These are phyloP conservation scores for Heliocidaris erythrogramma DNA, from an alignment of 35 echinoderm and acorn worm genomes.

Conservation along the genomic window DNA sequence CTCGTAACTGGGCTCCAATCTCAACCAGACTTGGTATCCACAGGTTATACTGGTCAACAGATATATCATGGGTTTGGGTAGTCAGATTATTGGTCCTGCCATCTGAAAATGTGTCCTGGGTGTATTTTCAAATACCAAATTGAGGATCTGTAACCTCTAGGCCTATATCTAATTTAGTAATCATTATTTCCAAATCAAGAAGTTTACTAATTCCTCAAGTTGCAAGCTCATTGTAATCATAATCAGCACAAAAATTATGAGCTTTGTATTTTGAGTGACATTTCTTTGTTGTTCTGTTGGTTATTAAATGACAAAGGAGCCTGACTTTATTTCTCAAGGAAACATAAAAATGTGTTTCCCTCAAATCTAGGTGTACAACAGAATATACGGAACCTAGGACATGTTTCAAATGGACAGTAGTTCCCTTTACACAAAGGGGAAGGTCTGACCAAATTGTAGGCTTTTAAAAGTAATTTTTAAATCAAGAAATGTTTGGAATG, in stretches of 20 bases:
- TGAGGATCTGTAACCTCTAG: not conserved
- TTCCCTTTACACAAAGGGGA: not conserved
- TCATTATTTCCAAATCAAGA: too few species aligned
- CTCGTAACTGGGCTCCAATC: conserved; percentile 41
- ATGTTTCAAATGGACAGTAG: not conserved
- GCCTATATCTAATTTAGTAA: not conserved
- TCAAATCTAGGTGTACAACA: too few species aligned
- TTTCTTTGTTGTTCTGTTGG: not conserved
- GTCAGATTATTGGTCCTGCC: not conserved
- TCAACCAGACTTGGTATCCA: conserved; percentile 23
- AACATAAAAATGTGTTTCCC: not conserved
- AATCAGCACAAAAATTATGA: too few species aligned
- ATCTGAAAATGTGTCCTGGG: not conserved
- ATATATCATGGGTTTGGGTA: not conserved
- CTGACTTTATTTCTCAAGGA: not conserved
- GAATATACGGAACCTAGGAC: not conserved
- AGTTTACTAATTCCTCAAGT: not conserved
- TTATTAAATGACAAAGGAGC: not conserved
- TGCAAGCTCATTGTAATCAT: not conserved
- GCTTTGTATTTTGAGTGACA: too few species aligned
- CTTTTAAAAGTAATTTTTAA: not conserved
- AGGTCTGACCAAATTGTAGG: not conserved
- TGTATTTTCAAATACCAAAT: not conserved
- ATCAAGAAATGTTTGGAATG: conserved; percentile 11
- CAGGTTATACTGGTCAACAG: not conserved